These are phyloP conservation scores for Cotesia chilonis DNA, from an alignment of 1,140 invertebrate species.

Conservation along the genomic window DNA sequence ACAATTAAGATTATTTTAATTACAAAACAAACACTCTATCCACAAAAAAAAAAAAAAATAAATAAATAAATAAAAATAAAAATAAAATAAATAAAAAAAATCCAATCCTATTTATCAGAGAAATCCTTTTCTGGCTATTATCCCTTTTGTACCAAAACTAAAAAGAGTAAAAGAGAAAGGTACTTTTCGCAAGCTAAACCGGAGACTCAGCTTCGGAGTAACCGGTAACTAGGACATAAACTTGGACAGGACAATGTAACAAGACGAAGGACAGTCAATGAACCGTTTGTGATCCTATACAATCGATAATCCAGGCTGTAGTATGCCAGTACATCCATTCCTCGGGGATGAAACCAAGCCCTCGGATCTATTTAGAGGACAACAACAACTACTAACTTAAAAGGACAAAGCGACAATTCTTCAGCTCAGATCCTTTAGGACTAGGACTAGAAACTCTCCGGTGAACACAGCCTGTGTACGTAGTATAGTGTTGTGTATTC, in stretches of 20 bases:
- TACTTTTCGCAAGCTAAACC: constrained; percentile 6
- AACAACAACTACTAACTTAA: neutral
- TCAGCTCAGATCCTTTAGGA: neutral
- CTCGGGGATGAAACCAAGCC: constrained; percentile 9
- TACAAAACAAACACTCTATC: no score
- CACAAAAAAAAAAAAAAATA: no score
- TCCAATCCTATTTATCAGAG: no score
- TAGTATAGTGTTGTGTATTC: neutral
- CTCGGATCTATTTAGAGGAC: constrained; percentile 7
- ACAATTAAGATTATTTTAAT: no score
- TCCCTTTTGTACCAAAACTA: no score
- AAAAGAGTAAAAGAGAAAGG: neutral
- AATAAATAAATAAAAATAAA: no score
- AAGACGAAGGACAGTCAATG: constrained; percentile 24
- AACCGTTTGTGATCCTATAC: constrained; percentile 16
- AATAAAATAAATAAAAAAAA: no score
- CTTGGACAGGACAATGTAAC: constrained; percentile 10
- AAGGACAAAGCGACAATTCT: constrained; percentile 18
- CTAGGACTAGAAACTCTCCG: no score
- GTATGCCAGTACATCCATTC: neutral
- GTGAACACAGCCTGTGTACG: no score
- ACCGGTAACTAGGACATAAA: neutral
- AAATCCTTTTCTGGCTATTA: no score
- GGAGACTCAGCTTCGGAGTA: neutral
- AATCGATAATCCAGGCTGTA: constrained; percentile 28